These are phyloP conservation scores for Thyatira batis DNA, from an alignment of 2,888 invertebrate genomes.

Conservation along the genomic window DNA sequence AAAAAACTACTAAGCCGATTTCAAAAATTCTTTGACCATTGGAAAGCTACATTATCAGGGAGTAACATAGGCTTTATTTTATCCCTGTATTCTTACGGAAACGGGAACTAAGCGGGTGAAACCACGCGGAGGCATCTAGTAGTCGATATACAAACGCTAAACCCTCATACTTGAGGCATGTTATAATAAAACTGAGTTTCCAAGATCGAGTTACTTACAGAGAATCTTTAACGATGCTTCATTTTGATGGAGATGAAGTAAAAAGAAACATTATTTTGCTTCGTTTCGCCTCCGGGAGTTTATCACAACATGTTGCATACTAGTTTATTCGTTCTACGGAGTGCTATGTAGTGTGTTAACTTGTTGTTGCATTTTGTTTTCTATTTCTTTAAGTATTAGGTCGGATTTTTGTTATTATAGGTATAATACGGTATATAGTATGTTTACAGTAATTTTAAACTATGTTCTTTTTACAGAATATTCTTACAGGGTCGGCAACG, in stretches of 20 bases:
- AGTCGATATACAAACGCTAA: background rate
- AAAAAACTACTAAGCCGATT: no score
- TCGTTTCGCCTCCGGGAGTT: background rate
- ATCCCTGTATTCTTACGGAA: no score
- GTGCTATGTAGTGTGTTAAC: background rate
- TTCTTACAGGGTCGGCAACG: no score
- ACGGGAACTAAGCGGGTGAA: no score
- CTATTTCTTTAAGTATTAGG: background rate
- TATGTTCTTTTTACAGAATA: no score
- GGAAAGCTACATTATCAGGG: no score
- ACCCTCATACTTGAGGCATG: conserved; percentile 14
- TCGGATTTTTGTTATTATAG: background rate
- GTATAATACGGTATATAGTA: no score
- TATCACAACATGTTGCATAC: background rate
- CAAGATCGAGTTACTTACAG: conserved; percentile 37
- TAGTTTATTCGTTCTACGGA: background rate
- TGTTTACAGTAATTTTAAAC: no score
- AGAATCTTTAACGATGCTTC: conserved; percentile 42
- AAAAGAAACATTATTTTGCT: background rate
- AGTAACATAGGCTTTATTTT: no score
- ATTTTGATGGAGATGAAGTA: conserved; percentile 27
- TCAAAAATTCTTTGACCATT: no score
- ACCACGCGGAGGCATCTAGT: no score
- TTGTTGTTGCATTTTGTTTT: background rate
- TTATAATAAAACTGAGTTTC: conserved; percentile 25